These are phyloP conservation scores for Hippoglossus hippoglossus DNA, from an alignment of 2,797 vertebrate genomes.

Conservation along the genomic window DNA sequence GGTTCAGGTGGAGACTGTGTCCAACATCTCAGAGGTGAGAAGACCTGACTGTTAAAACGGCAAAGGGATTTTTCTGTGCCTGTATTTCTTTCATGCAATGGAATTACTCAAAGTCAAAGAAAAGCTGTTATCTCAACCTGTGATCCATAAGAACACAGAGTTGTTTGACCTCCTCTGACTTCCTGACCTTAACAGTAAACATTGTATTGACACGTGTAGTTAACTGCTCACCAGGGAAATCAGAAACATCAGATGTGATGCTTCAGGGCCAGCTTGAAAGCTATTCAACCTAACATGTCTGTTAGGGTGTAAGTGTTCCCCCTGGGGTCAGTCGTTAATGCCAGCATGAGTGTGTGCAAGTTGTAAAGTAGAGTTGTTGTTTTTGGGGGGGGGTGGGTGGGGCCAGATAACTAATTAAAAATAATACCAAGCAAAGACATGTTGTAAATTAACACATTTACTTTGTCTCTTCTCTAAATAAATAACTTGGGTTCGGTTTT, in stretches of 20 bases:
- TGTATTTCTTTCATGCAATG: not conserved
- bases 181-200: constrained; percentile 15
- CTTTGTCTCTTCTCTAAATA: too few relatives aligned
- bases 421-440: constrained; percentile 4
- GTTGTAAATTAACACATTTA: not conserved
- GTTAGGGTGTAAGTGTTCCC: constrained; percentile 16
- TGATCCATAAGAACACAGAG: constrained; percentile 7
- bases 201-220: not conserved
- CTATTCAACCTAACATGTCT: not conserved
- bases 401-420: not conserved
- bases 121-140: not conserved
- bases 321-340: constrained; percentile 20
- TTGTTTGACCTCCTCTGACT: constrained; percentile 25
- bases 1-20: constrained; percentile 89
- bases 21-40: constrained; percentile 91
- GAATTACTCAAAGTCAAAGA: not conserved
- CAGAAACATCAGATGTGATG: constrained; percentile 15
- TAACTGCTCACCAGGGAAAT: constrained; percentile 56
- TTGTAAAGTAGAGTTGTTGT: too few relatives aligned
- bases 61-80: not conserved
- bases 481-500: too few relatives aligned
- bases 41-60: not conserved
- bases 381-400: constrained; percentile 28
- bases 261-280: not conserved
- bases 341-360: constrained; percentile 16